These are phyloP conservation scores for Ochropacha duplaris DNA, from an alignment of 2,888 invertebrate species.

Conservation along the genomic window DNA sequence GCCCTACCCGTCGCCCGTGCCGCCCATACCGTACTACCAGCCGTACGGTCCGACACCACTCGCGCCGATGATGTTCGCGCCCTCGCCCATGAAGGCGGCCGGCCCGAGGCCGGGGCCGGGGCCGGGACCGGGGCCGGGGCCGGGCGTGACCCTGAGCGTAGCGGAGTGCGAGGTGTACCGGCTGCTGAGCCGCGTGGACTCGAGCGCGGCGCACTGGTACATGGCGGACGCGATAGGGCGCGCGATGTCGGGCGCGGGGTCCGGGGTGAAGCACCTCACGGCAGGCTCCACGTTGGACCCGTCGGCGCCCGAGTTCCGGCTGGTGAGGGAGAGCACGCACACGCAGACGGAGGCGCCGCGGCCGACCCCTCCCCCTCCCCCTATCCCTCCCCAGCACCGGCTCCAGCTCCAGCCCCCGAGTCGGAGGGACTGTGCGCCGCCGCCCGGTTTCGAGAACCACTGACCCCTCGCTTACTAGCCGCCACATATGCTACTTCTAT, in stretches of 20 bases:
- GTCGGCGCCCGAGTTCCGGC: slow-evolving; percentile 20
- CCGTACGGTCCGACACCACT: background rate
- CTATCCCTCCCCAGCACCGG: too few species aligned
- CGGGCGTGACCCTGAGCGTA: slow-evolving; percentile 35
- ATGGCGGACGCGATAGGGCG: slow-evolving; percentile 11
- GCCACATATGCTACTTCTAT: background rate
- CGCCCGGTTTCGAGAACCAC: slow-evolving; percentile 2
- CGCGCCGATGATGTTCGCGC: too few species aligned
- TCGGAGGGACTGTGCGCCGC: background rate
- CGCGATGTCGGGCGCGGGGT: slow-evolving; percentile 35
- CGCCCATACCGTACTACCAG: background rate
- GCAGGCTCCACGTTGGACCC: slow-evolving; percentile 35
- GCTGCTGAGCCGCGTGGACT: slow-evolving; percentile 44
- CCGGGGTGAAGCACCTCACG: slow-evolving; percentile 41
- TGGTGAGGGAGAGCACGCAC: background rate
- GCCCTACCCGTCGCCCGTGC: slow-evolving; percentile 5
- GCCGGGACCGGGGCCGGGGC: slow-evolving; percentile 6
- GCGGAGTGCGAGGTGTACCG: slow-evolving; percentile 52
- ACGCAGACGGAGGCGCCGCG: background rate
- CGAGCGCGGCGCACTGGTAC: slow-evolving; percentile 54
- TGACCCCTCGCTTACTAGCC: slow-evolving; percentile 8
- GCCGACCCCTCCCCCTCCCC: background rate
- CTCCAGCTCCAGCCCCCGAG: too few species aligned
- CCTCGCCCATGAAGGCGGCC: too few species aligned
- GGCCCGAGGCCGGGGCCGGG: background rate